phyloP scores from a whole-genome alignment of 2,113 vertebrate genomes.

The Columbina picui region DNA sequence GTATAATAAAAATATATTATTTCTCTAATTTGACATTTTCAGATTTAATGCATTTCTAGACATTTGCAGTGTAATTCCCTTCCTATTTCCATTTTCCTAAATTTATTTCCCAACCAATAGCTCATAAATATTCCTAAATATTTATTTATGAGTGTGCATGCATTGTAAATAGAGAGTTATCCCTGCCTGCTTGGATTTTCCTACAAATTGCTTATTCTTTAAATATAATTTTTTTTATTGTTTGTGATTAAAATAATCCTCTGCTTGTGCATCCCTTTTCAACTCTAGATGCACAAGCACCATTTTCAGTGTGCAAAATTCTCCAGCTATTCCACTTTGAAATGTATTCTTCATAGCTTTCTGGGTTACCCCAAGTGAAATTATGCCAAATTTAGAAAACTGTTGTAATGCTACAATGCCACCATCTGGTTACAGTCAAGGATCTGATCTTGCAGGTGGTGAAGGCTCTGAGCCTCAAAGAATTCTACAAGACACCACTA shows the following conservation, averaged over 20 bases:
- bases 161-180: neutral
- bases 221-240: neutral
- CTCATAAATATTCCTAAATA: neutral
- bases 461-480: neutral
- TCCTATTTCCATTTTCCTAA: neutral
- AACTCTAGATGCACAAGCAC: neutral
- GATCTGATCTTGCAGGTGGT: conserved; percentile 14
- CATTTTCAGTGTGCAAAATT: neutral
- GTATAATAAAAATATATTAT: neutral
- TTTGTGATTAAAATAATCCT: neutral
- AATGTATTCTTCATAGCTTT: neutral
- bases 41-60: neutral
- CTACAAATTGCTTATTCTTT: neutral
- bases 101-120: neutral
- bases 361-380: neutral
- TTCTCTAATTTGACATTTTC: neutral
- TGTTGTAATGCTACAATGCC: conserved; percentile 64
- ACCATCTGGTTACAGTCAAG: conserved; percentile 66
- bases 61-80: neutral
- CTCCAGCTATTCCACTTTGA: neutral
- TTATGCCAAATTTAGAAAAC: neutral
- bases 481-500: neutral
- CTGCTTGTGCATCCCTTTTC: neutral
- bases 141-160: neutral
- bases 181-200: neutral